Percentiles rank a stretch among this genome's conserved stretches.
Evolutionary conservation across 2,113 vertebrate genomes (phyloP).

Genomic region (Nicator chloris): DNA sequence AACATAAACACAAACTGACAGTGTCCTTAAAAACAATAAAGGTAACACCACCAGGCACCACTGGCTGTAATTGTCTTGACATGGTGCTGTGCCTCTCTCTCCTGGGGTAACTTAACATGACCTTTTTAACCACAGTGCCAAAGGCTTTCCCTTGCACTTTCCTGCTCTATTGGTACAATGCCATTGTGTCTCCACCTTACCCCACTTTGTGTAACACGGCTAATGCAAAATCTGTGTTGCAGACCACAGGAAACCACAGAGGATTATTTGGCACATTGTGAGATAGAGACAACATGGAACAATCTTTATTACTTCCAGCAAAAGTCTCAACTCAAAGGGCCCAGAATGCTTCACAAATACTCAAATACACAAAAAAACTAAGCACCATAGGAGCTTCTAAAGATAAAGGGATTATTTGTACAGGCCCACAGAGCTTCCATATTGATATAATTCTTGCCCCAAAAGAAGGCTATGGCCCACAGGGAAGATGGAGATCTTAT

Average conservation of each 20-base stretch:
- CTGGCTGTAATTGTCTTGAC: background rate
- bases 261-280: background rate
- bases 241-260: background rate
- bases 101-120: background rate
- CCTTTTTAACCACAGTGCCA: background rate
- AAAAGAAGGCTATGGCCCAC: fast-evolving
- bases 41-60: background rate
- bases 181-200: background rate
- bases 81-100: background rate
- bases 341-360: background rate
- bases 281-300: background rate
- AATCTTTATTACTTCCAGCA: background rate
- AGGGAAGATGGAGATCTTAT: background rate
- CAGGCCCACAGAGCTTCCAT: background rate
- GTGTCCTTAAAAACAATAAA: background rate
- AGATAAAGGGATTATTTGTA: background rate
- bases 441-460: background rate
- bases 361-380: background rate
- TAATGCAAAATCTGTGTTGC: background rate
- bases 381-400: background rate
- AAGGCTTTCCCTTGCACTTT: background rate
- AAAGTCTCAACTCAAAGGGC: background rate
- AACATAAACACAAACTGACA: conserved; percentile 16
- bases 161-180: fast-evolving
- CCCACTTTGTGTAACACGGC: fast-evolving